A percentile compares a stretch with the other conserved stretches of the same genome.
These are phyloP conservation scores for Rhombomys opimus DNA, from an alignment of 2,113 vertebrate genomes.

Conservation along the genomic window DNA sequence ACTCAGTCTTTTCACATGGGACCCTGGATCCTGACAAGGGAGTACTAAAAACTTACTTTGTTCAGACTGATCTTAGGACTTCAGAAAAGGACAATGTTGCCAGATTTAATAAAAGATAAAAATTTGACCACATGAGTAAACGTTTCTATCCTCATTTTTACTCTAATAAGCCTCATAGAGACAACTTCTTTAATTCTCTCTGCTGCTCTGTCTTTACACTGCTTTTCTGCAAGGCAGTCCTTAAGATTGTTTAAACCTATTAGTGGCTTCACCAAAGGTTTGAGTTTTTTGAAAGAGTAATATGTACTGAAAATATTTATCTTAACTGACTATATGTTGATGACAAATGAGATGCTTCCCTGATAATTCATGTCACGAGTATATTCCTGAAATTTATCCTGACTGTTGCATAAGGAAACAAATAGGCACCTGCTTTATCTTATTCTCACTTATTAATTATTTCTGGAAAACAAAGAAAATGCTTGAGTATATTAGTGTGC, in stretches of 20 bases:
- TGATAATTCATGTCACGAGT: neutral
- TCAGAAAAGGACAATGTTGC: neutral
- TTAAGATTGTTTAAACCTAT: neutral
- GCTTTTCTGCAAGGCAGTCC: neutral
- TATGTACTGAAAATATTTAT: neutral
- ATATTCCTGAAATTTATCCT: neutral
- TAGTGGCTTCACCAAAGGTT: neutral
- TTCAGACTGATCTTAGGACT: neutral
- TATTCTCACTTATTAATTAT: neutral
- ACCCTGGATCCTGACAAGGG: neutral
- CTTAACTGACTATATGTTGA: neutral
- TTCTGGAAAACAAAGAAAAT: neutral
- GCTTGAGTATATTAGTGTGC: neutral
- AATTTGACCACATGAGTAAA: neutral
- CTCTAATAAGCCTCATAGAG: neutral
- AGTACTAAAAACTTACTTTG: neutral
- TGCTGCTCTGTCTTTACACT: neutral
- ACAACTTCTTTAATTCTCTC: neutral
- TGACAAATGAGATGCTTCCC: neutral
- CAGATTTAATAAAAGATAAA: neutral
- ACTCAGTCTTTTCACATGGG: neutral
- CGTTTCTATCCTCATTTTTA: slow-evolving; percentile 20
- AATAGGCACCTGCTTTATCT: neutral
- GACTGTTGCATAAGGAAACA: neutral
- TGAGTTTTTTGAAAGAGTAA: neutral